Evolutionary conservation across 2,888 invertebrate species (phyloP), one percentile per base, ranked within the genome.

Genomic region (Orthonevra nobilis): DNA sequence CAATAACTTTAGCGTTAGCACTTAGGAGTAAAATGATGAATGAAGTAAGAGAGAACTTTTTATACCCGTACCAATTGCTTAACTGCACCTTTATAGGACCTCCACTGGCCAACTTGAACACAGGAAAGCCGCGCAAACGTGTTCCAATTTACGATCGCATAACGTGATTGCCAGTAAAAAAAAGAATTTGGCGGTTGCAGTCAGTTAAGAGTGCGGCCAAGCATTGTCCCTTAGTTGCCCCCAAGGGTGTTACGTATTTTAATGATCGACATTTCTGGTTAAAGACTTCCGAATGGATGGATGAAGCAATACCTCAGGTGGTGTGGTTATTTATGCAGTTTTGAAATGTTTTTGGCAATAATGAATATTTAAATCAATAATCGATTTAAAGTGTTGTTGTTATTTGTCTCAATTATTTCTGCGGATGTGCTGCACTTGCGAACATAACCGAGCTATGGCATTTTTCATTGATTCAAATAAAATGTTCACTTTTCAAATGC

Each of bases 331-430:
- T 79, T 66, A 73, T 66, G 66, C 26, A 2, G 23, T 42, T 79
- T 73, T 40, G 40, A 77, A 72, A 77, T 72, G 72, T 73, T 79
- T 79, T 72, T 56, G 66, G 58, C 73, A 73, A 66, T 66, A 56
- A 73, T 52, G 72, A 15, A 23, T 28, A 61, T 73, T 66, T 79
- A 72, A 79, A 73, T 73, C 73, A 73, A 79, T 79, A 79, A 79
- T 73, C 79, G 61, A 73, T 66, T 68, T 56, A 48, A 66, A 56
- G 73, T 54, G 61, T 48, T 17, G 61, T 28, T n/a, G 20, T 60
- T 60, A 32, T 60, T 10, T 68, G 14, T 63, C 28, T n/a, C 20
- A 20, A 42, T 20, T n/a, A n/a, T n/a, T 7, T 6, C 9, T 36
- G 9, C 19, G n/a, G n/a, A n/a, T n/a, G n/a, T n/a, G n/a, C n/a